Conservation (phyloP, 2,113 vertebrate genomes). For the Anhinga rufa region DNA sequence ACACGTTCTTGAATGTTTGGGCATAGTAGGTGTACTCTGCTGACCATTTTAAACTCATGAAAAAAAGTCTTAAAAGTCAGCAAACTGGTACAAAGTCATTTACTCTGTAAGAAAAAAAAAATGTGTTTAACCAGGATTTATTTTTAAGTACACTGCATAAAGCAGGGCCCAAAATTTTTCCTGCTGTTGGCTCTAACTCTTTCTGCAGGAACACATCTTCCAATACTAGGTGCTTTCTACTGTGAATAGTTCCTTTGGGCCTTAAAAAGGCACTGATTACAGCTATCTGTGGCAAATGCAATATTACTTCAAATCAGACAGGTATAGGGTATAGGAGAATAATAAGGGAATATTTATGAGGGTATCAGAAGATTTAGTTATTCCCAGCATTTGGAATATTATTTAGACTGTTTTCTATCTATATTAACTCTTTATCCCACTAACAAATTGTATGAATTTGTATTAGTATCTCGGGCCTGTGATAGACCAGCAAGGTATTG, state of each 20-base stretch:
- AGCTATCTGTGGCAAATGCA: background rate
- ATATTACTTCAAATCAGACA: background rate
- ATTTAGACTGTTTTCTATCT: background rate
- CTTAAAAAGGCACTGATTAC: background rate
- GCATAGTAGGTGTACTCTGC: background rate
- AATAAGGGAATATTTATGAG: background rate
- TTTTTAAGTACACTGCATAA: background rate
- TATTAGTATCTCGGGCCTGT: background rate
- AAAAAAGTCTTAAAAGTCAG: background rate
- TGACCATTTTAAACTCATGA: background rate
- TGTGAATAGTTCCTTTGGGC: background rate
- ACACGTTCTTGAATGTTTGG: background rate
- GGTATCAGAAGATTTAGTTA: background rate
- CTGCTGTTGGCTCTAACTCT: background rate
- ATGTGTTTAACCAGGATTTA: background rate
- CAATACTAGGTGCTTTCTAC: background rate
- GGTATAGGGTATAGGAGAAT: background rate
- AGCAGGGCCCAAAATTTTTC: background rate
- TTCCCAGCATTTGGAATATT: background rate
- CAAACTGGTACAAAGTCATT: background rate
- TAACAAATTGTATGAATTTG: background rate
- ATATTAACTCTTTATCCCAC: background rate
- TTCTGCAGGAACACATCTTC: background rate
- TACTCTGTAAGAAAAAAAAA: background rate
- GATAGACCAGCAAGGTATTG: background rate